Evolutionary conservation across 2,113 vertebrate genomes (phyloP), one percentile per base, ranked within the genome.

Genomic region (Cathartes aura): DNA sequence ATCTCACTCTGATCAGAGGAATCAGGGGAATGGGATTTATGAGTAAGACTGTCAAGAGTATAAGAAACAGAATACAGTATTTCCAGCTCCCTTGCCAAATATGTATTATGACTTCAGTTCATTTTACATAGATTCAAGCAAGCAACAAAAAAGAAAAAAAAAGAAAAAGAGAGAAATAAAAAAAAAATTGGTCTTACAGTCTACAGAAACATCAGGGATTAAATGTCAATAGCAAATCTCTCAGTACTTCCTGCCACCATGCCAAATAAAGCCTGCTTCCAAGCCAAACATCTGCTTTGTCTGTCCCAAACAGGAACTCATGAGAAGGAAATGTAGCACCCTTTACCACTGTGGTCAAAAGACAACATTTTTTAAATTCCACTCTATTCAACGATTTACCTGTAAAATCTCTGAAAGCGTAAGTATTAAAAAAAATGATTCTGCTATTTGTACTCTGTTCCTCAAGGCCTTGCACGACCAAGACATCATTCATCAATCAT

Each of bases 231-330:
- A 96, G 90, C 93, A 96, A 96, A 97, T 94, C 95, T 91, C 86
- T 85, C 94, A 86, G 95, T 91, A 86, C 94, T 97, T 98, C 94
- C 97, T 98, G 95, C 94, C 70, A 92, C 63, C 83, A 94, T 0
- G 15, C 95, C 97, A 96, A 97, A 91, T 90, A 94, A 93, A 97
- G 94, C 52, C 86, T 71, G 53, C 70, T 96, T 95, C 95, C 94
- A 96, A 97, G 95, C 90, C 95, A 96, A 97, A 98, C 96, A 97
- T 97, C 97, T 96, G 95, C 73, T 98, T 94, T 88, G 92, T 95
- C 97, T 97, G 94, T 94, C 93, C 88, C 86, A 95, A 97, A 97
- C 97, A 98, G 97, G 96, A 98, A 97, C 93, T 95, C 52, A 40
- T 1, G 70, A 90, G 96, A 91, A 94, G 92, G 91, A 98, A 94